Base-by-base conservation (phyloP, 2,113 vertebrate genomes). In the Tauraco erythrolophus region DNA sequence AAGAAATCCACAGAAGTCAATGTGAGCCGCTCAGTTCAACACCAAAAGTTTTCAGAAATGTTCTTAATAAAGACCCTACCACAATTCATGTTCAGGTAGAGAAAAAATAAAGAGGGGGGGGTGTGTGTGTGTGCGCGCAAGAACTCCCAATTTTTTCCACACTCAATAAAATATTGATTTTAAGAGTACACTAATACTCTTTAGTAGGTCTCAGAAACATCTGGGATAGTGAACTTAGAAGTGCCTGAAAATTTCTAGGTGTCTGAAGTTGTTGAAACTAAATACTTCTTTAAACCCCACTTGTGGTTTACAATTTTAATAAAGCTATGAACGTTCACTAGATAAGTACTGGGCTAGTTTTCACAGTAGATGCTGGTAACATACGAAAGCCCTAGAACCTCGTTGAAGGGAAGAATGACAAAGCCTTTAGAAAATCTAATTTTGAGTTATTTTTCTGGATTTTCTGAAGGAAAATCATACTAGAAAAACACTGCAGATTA, bases 71-170 rank as follows among this genome's bases (percentile, higher is more conserved):
- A 65, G 58, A 76, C 4, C 3, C 37, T 65, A 37, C 8, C 23
- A 51, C 7, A 86, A 69, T 28, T 3, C 30, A 78, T 8, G 7
- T 27, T 89, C 11, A 54, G 10, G 14, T 7, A 69, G 15, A 33
- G 9, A 8, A 4, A 3, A 19, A 48, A 54, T n/a, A 14, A 35
- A 7, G 6, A 5, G 1, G 2, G 4, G 4, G 1, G 1, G 3
- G 3, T 43, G 41, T 43, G 41, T 43, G 41, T 43, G 41, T 43
- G 41, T 43, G 41, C 14, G 41, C 14, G 14, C 66, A 64, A 53
- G 27, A 11, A 0, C 9, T 54, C 53, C 21, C 41, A 3, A 1
- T 9, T 21, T 89, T 58, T 65, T 65, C 68, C 24, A n/a, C 31
- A 60, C 11, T 60, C 31, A 51, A 33, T 19, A 58, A 25, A 64